Evolutionary conservation across 2,888 invertebrate genomes (phyloP).

Genomic region (Matsumyia berberina): DNA sequence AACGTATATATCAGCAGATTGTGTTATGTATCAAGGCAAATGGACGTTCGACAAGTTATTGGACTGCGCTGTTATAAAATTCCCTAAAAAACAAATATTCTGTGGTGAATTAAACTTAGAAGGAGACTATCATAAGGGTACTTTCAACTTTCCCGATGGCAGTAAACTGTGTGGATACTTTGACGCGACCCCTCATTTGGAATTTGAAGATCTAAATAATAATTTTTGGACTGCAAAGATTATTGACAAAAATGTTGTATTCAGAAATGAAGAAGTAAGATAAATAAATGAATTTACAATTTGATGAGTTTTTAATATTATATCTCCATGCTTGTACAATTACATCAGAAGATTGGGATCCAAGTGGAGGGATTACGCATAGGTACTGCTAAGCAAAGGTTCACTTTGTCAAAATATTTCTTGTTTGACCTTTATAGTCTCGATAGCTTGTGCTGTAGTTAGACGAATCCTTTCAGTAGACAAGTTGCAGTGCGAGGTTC

Average conservation of each 20-base stretch:
- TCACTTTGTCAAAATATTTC: no score
- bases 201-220: slow-evolving; percentile 31
- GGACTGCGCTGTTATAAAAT: slow-evolving; percentile 17
- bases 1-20: slow-evolving; percentile 25
- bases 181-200: background rate
- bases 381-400: no score
- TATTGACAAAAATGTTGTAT: background rate
- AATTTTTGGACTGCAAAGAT: slow-evolving; percentile 15
- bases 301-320: no score
- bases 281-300: background rate
- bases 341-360: no score
- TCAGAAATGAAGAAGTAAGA: slow-evolving; percentile 24
- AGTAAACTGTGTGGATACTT: slow-evolving; percentile 1
- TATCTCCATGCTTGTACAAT: no score
- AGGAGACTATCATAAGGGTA: slow-evolving; percentile 18
- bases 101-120: slow-evolving; percentile 24
- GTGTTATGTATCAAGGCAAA: slow-evolving; percentile 42
- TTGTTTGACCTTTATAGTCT: no score
- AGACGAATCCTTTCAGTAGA: no score
- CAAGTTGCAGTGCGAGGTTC: no score
- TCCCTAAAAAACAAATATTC: slow-evolving; percentile 4
- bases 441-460: no score
- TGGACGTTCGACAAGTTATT: slow-evolving; percentile 27
- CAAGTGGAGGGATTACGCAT: no score
- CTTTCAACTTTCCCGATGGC: slow-evolving; percentile 1